Evolutionary conservation across 64 coral and sea anemone species (phyloP).

Genomic region (Porites lutea): DNA sequence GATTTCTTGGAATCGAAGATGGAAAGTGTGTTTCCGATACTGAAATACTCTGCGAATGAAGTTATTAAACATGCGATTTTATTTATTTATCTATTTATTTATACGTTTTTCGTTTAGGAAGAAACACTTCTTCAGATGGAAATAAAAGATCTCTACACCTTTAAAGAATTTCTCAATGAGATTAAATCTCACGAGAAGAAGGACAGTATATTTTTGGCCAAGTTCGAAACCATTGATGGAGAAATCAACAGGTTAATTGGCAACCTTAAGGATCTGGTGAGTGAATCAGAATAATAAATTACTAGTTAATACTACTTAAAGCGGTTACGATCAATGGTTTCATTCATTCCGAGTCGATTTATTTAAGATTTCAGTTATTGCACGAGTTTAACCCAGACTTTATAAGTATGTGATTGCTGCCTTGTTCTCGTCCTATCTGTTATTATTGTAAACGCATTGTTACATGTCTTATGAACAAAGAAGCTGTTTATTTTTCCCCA

Average conservation of each 20-base stretch:
- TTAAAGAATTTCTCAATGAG: slow-evolving; percentile 11
- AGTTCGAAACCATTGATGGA: slow-evolving; percentile 11
- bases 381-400: no score
- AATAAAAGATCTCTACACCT: slow-evolving; percentile 13
- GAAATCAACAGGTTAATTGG: background rate
- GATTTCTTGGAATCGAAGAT: slow-evolving; percentile 39
- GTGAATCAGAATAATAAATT: background rate
- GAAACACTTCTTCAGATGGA: slow-evolving; percentile 28
- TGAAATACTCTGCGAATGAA: background rate
- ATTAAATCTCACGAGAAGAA: slow-evolving; percentile 26
- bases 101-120: background rate
- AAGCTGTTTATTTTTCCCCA: no score
- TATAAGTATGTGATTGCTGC: no score
- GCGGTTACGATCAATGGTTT: no score
- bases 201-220: background rate
- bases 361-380: no score
- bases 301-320: no score
- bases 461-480: no score
- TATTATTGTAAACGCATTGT: no score
- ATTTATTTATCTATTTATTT: background rate
- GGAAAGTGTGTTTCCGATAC: background rate
- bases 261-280: slow-evolving; percentile 12
- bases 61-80: background rate
- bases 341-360: no score
- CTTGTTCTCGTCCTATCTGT: no score